These are phyloP conservation scores for Malurus alboscapulatus DNA, from an alignment of 2,113 vertebrate species.

Conservation along the genomic window DNA sequence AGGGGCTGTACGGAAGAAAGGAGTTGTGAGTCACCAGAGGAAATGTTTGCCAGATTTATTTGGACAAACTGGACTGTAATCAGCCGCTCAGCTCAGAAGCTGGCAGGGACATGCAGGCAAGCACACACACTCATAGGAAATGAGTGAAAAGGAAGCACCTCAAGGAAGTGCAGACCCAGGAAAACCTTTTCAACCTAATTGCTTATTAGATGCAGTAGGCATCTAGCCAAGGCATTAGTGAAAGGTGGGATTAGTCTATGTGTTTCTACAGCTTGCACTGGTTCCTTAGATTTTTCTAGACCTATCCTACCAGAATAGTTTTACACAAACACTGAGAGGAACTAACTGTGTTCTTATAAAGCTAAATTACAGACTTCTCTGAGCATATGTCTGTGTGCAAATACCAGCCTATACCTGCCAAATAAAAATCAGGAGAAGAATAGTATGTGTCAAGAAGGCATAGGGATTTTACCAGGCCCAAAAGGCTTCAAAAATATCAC, in stretches of 20 bases:
- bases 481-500: background rate
- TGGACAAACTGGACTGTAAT: background rate
- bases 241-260: background rate
- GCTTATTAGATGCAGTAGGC: background rate
- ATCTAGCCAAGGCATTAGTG: background rate
- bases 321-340: background rate
- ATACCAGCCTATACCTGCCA: background rate
- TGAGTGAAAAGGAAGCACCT: background rate
- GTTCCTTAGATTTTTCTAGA: background rate
- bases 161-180: background rate
- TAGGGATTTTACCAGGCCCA: background rate
- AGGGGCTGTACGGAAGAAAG: background rate
- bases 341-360: background rate
- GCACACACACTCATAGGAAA: background rate
- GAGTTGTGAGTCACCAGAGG: background rate
- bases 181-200: background rate
- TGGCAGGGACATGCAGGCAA: fast-evolving
- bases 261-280: background rate
- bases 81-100: fast-evolving
- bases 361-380: background rate
- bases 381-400: background rate
- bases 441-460: background rate
- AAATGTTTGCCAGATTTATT: background rate
- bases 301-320: background rate
- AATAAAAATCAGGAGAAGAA: background rate